Base-by-base conservation (phyloP, 2,888 invertebrate species). In the Sinohyriopsis cumingii region DNA sequence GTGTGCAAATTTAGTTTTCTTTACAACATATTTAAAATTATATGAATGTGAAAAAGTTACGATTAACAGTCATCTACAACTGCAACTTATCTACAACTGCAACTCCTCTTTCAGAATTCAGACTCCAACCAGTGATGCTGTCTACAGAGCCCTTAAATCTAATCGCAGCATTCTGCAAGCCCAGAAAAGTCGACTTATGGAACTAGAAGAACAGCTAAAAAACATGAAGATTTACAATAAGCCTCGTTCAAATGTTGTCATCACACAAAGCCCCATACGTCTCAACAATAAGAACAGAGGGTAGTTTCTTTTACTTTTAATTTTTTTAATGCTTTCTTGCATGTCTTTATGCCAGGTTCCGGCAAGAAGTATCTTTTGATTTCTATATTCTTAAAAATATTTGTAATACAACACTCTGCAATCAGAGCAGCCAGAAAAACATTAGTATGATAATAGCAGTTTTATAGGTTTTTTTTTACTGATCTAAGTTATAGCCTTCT, bases 111-210 rank as follows among this genome's bases (percentile, higher is more conserved):
- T 53, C 71, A 85, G 85, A 63, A 67, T 83, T 15, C 67, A 71
- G 62, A 75, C 80, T 3, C 84, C 84, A 1, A 82, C 81, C 5
- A 81, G 81, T 63, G 85, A 86, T 68, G 76, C 80, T 20, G 73
- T 86, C n/a, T 96, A 95, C 90, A 94, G 95, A 84, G 94, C 94
- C 0, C 91, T 96, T 84, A 93, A 94, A 53, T 93, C 93, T 72
- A 94, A 95, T 76, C 94, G 93, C 79, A 94, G 94, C 77, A 93
- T 94, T 72, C 91, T 94, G 33, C 91, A 90, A 73, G 92, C 91
- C 68, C 94, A 93, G 85, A 93, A 91, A 67, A 55, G 55, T 12
- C 71, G 77, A 18, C 71, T 88, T 24, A 77, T 78, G 33, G 75
- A 82, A 33, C 57, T 88, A 25, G 81, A 83, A 67, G 80, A 79